Percentiles rank a stretch among this genome's conserved stretches.
Conservation (phyloP, 2,113 vertebrate genomes). For the Mesitornis unicolor region DNA sequence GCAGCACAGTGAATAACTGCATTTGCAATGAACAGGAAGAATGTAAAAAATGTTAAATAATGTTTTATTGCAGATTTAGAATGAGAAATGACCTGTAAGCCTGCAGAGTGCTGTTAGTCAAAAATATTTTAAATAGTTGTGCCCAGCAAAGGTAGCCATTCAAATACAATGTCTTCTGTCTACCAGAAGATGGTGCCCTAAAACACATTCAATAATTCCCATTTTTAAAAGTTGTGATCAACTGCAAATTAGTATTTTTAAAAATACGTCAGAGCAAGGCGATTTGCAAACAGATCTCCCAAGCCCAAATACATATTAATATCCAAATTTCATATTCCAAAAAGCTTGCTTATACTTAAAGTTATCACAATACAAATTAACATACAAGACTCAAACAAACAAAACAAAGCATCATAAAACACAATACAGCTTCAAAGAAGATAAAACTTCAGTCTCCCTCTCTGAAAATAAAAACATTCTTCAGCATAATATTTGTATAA, state of each 20-base stretch:
- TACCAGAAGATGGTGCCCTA: slow-evolving; percentile 60
- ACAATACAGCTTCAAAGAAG: not conserved
- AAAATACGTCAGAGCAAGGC: not conserved
- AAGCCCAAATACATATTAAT: not conserved
- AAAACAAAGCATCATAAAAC: not conserved
- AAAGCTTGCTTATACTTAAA: not conserved
- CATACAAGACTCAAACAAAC: not conserved
- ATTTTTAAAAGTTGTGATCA: not conserved
- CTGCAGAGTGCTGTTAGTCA: not conserved
- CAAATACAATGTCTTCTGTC: not conserved
- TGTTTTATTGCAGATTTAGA: slow-evolving; percentile 46
- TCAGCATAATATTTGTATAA: not conserved
- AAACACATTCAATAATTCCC: not conserved
- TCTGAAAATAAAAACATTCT: not conserved
- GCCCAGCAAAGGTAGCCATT: not conserved
- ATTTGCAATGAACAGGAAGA: slow-evolving; percentile 29
- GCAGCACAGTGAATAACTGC: slow-evolving; percentile 3
- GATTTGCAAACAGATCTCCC: not conserved
- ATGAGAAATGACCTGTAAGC: slow-evolving; percentile 18
- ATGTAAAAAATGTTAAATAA: slow-evolving; percentile 58
- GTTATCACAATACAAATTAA: not conserved
- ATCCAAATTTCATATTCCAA: not conserved
- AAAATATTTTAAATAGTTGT: slow-evolving; percentile 42
- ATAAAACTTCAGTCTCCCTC: not conserved
- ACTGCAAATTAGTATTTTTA: not conserved